Evolutionary conservation across 2,113 vertebrate genomes (phyloP), one percentile per base, ranked within the genome.

Genomic region (Gopherus flavomarginatus): DNA sequence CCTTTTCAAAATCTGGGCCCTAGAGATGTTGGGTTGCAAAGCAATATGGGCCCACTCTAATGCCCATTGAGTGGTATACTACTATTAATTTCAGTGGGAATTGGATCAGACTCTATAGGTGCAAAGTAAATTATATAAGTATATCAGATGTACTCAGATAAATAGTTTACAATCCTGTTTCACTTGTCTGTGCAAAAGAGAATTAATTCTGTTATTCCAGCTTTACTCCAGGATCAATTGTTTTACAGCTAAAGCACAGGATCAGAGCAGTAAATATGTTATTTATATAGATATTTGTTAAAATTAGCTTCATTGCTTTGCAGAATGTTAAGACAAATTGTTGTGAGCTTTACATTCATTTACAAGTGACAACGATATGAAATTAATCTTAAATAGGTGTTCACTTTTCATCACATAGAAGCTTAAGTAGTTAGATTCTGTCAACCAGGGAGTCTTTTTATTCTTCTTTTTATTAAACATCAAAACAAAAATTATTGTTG

Each of bases 311-410:
- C 83, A 80, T 88, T 90, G 72, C 65, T 31, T 90, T 97, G 93
- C 79, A 93, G 86, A 95, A 93, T 86, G 95, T 87, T 95, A 97
- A 98, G 97, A 98, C 88, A 97, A 97, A 98, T 97, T 96, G 95
- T 94, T 95, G 81, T 95, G 94, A 89, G 96, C 97, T 97, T 97
- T 96, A 92, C 90, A 97, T 96, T 97, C 96, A 97, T 97, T 38
- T 97, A 96, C 27, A 85, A 89, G 96, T 95, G 86, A 97, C 94
- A 97, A 96, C 95, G 38, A 97, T 90, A 94, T 85, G 89, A 96
- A 97, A 97, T 95, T 96, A 97, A 97, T 97, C 96, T 97, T 96
- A 96, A 96, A 83, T 86, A 95, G 93, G 86, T 93, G 89, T 97
- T 97, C 96, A 95, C 93, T 94, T 97, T 97, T 96, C 86, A 97